Evolutionary conservation across 2,888 invertebrate species (phyloP).

Genomic region (Lepetodrilus schrolli): DNA sequence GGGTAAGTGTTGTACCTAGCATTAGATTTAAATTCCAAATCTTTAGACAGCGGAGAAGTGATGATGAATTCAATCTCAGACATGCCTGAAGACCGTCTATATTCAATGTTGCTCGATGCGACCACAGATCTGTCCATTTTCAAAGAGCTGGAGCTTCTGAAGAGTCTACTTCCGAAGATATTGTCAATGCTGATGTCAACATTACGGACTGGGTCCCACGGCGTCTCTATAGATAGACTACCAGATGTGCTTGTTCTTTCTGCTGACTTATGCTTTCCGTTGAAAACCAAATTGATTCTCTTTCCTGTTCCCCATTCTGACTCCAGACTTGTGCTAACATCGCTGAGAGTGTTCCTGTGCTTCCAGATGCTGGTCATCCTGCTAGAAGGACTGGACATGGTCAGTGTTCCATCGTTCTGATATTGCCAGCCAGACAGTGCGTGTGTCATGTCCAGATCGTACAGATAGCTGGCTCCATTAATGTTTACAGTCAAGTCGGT

Average conservation of each 20-base stretch:
- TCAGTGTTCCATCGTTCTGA: conserved; percentile 51
- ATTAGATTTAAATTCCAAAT: conserved; percentile 41
- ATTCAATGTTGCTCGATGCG: conserved; percentile 41
- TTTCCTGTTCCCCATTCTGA: conserved; percentile 3
- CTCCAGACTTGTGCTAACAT: neutral
- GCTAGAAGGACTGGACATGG: conserved; percentile 43
- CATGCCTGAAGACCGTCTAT: conserved; percentile 33
- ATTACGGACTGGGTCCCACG: neutral
- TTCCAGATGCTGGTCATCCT: conserved; percentile 32
- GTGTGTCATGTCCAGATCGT: conserved; percentile 48
- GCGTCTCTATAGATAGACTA: neutral
- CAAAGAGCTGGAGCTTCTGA: conserved; percentile 40
- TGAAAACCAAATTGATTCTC: neutral
- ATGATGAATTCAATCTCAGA: conserved; percentile 42
- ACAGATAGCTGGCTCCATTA: conserved; percentile 42
- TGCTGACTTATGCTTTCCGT: neutral
- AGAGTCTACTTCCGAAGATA: conserved; percentile 43
- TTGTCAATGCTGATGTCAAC: conserved; percentile 47
- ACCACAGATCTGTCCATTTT: conserved; percentile 37
- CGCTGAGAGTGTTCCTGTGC: neutral
- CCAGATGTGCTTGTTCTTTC: neutral
- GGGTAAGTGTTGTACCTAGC: conserved; percentile 44
- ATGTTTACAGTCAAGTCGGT: neutral
- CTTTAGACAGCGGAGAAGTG: conserved; percentile 41
- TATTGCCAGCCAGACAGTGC: conserved; percentile 39